Evolutionary conservation across 1,140 invertebrate species (phyloP), one percentile per base, ranked within the genome.

Genomic region (Caenorhabditis elegans): DNA sequence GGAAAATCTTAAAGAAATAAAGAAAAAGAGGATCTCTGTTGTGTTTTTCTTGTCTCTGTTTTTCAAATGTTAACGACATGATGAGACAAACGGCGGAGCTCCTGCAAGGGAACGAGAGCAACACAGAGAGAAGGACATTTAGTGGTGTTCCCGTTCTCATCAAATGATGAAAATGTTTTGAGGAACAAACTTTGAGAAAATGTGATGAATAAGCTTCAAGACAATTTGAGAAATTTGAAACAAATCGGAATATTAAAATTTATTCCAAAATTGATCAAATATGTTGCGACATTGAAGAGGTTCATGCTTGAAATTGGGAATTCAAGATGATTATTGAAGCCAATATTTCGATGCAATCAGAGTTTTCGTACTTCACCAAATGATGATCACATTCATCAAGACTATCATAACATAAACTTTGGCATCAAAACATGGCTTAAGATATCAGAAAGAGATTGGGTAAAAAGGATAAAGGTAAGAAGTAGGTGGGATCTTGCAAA

Each of bases 31-130:
- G 10, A 24, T 31, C 17, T 70, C 11, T 39, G 26, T 6, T 70
- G 39, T 70, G 17, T 70, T 31, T 36, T 34, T 31, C 10, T 36
- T 70, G 28, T 70, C n/a, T n/a, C 11, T 28, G 26, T 70, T 70
- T 70, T 70, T 22, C 34, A 5, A 70, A 70, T 70, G 60, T 39
- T 70, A 70, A 70, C 60, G 60, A 70, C 60, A 70, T 39, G 60
- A 70, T 39, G 60, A 36, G 55, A 13, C 26, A 34, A 19, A 60
- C 15, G 5, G 31, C 3, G 34, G 55, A 13, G 28, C 24, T 60
- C 55, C 26, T 22, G 28, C 13, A 15, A 24, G 26, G 3, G 49
- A 53, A 24, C 13, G 34, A 28, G 39, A 43, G 39, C 39, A 43
- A 43, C 39, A 43, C 39, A 43, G 39, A 43, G 5, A 5, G 39